Conservation (phyloP, 2,888 invertebrate genomes). For the Drosophila nigricruria region DNA sequence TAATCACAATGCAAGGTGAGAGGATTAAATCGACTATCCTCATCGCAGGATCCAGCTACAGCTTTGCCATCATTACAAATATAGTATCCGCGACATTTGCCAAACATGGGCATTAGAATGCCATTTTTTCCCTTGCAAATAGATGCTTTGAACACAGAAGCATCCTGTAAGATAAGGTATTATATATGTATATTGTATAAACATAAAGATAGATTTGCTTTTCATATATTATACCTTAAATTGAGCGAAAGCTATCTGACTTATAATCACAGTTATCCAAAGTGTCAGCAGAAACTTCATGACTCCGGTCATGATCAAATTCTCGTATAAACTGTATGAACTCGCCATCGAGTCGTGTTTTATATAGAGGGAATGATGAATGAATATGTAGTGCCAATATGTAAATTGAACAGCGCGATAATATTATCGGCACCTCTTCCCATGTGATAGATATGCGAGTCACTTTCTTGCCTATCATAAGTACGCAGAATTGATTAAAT, state of each 20-base stretch:
- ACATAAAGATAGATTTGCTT: neutral
- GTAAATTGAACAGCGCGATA: slow-evolving; percentile 58
- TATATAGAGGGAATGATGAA: slow-evolving; percentile 52
- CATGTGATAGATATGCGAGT: slow-evolving; percentile 22
- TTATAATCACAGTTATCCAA: slow-evolving; percentile 30
- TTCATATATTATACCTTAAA: slow-evolving; percentile 41
- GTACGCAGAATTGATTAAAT: slow-evolving; percentile 45
- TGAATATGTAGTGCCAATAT: slow-evolving; percentile 52
- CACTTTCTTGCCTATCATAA: slow-evolving; percentile 28
- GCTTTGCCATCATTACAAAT: slow-evolving; percentile 72
- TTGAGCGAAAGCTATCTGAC: slow-evolving; percentile 32
- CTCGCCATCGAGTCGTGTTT: slow-evolving; percentile 19
- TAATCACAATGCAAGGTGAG: slow-evolving; percentile 58
- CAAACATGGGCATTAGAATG: slow-evolving; percentile 68
- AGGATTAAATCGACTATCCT: slow-evolving; percentile 67
- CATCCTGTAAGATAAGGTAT: slow-evolving; percentile 35
- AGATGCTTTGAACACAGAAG: slow-evolving; percentile 49
- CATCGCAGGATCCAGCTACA: slow-evolving; percentile 67
- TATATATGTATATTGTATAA: neutral
- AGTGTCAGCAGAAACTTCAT: slow-evolving; percentile 41
- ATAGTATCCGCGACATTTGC: slow-evolving; percentile 72
- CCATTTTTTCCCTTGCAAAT: slow-evolving; percentile 68
- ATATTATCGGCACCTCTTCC: slow-evolving; percentile 25
- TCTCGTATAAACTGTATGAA: slow-evolving; percentile 42
- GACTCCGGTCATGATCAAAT: slow-evolving; percentile 28